phyloP scores from a whole-genome alignment of 2,797 vertebrate species.

The Mormyrops boulengeri region DNA sequence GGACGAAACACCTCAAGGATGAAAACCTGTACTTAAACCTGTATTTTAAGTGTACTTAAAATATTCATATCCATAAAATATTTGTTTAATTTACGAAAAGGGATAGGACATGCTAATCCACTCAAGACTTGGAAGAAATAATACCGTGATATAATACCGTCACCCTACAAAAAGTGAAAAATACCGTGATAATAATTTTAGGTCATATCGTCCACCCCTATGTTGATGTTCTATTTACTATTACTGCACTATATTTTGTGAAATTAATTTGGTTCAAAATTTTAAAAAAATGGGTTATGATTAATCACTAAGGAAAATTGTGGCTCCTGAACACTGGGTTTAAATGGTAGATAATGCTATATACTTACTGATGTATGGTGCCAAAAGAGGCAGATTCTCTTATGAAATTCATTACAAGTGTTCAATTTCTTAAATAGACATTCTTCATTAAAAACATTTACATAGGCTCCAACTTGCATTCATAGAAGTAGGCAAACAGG shows the following conservation, averaged over 20 bases:
- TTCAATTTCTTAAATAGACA: not conserved
- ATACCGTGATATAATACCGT: too few relatives aligned
- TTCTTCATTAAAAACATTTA: not conserved
- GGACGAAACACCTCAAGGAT: not conserved
- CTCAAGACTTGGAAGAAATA: too few relatives aligned
- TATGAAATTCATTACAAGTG: not conserved
- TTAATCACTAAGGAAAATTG: not conserved
- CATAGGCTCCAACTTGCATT: not conserved
- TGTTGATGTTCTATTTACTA: too few relatives aligned
- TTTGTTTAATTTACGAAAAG: too few relatives aligned
- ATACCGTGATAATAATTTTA: too few relatives aligned
- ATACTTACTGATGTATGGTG: not conserved
- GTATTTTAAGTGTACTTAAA: too few relatives aligned
- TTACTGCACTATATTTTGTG: not conserved
- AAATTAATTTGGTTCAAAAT: not conserved
- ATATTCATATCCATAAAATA: too few relatives aligned
- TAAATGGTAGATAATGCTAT: not conserved
- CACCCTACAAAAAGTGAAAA: too few relatives aligned
- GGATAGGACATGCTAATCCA: too few relatives aligned
- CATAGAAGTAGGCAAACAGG: not conserved
- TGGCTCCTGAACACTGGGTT: not conserved
- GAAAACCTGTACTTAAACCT: too few relatives aligned
- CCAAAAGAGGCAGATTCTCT: not conserved
- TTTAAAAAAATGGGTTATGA: not conserved
- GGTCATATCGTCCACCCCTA: too few relatives aligned